These are phyloP conservation scores for Chelonus insularis DNA, from an alignment of 1,140 invertebrate genomes.

Conservation along the genomic window DNA sequence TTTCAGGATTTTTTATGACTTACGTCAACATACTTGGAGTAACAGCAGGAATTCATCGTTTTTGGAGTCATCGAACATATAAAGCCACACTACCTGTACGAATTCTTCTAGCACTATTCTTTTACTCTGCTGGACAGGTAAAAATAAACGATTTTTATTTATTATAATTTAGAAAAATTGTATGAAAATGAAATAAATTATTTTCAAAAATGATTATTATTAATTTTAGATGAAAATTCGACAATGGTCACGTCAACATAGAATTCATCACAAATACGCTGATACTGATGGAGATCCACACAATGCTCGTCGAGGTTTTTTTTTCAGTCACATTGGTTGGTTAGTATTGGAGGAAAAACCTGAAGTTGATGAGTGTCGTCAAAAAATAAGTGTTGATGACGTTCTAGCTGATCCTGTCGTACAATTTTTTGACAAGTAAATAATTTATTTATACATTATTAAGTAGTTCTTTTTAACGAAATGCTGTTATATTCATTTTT, in stretches of 20 bases:
- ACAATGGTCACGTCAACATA: neutral
- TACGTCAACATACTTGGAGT: neutral
- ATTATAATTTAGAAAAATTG: neutral
- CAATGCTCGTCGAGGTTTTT: neutral
- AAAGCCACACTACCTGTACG: constrained; percentile 77
- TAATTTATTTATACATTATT: too few relatives aligned
- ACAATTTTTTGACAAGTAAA: neutral
- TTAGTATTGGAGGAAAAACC: neutral
- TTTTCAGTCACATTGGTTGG: constrained; percentile 3
- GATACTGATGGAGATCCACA: constrained; percentile 2
- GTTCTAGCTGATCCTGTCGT: neutral
- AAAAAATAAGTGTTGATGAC: neutral
- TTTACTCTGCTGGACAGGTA: constrained; percentile 76
- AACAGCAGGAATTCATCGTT: constrained; percentile 71
- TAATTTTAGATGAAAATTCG: neutral
- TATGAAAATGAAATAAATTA: neutral
- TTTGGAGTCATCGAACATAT: constrained; percentile 82
- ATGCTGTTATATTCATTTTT: too few relatives aligned
- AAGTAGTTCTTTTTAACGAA: too few relatives aligned
- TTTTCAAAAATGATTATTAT: neutral
- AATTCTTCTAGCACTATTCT: constrained; percentile 70
- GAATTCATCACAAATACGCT: constrained; percentile 2
- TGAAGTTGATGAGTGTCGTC: neutral
- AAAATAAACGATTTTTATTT: constrained; percentile 11
- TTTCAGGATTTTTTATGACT: too few relatives aligned